Base-by-base conservation (phyloP, 2,797 vertebrate genomes). In the Acrossocheilus fasciatus region DNA sequence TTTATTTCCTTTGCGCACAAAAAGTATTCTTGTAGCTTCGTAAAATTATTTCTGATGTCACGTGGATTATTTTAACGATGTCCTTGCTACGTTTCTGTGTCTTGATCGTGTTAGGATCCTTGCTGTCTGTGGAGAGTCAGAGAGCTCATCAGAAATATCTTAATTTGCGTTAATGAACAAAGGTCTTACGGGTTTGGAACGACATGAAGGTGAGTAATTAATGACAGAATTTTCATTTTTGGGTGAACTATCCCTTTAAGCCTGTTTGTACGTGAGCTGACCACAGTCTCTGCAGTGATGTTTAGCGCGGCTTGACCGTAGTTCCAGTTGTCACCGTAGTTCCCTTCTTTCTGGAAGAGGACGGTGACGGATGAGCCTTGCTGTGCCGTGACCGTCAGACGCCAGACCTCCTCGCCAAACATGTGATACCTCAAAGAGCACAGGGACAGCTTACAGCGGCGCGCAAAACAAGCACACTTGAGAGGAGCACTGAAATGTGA, bases 291-390 rank as follows among this genome's bases (percentile, higher is more conserved):
- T 1, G 87, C 87, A 0, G 93, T 96, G 90, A 96, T 92, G 81
- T 96, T 96, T 87, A 99, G 90, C 59, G 95, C 96, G 88, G 97
- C 91, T 93, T 98, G 98, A 43, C 96, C 98, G 2, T 96, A 96
- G 92, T 97, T 96, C 98, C 98, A 99, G 80, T 86, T 93, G 84
- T 96, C 90, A 2, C 98, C 98, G 90, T 97, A 98, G 94, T 98
- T 96, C 85, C 97, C 97, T 57, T 97, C 94, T 92, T 92, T 98
- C 88, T 95, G 88, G 14, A 98, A 98, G 84, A 96, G 6, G 0
- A 92, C 83, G 1, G 91, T 93, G 86, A 90, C 86, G 1, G 36
- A 36, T 18, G 90, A 87, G 6, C 30, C 1, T 2, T 62, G 36
- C 59, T 74, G 84, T 52, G 95, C 81, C 34, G 93, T 91, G 64